Conservation (phyloP, 2,888 invertebrate genomes). For the Calliopum simillimum region DNA sequence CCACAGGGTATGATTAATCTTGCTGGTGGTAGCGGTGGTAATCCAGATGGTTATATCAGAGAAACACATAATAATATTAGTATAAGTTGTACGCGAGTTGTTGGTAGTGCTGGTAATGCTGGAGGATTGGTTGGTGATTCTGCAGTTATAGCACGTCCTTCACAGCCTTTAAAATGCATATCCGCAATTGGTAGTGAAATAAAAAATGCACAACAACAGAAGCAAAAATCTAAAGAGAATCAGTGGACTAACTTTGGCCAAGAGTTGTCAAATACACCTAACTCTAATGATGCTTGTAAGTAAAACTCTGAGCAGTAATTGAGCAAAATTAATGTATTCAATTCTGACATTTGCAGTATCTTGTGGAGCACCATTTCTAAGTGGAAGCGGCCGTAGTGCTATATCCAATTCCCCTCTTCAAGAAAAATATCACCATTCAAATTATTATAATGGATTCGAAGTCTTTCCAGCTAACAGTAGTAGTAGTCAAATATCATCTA, state of each 20-base stretch:
- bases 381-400: slow-evolving; percentile 27
- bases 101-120: slow-evolving; percentile 41
- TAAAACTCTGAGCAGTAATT: background rate
- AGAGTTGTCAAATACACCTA: slow-evolving; percentile 28
- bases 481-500: slow-evolving; percentile 42
- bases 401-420: slow-evolving; percentile 51
- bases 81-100: slow-evolving; percentile 61
- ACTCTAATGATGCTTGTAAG: slow-evolving; percentile 21
- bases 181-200: slow-evolving; percentile 67
- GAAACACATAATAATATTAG: slow-evolving; percentile 62
- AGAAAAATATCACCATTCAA: slow-evolving; percentile 63
- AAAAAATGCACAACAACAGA: slow-evolving; percentile 57
- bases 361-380: slow-evolving; percentile 38
- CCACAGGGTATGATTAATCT: slow-evolving; percentile 1
- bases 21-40: slow-evolving; percentile 1
- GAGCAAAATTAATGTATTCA: no score
- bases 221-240: slow-evolving; percentile 63
- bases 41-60: slow-evolving; percentile 40
- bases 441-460: slow-evolving; percentile 65
- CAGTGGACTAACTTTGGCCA: slow-evolving; percentile 53
- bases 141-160: slow-evolving; percentile 60
- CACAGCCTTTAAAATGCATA: slow-evolving; percentile 52
- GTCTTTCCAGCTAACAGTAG: slow-evolving; percentile 55
- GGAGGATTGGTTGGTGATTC: slow-evolving; percentile 59
- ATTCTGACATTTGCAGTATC: slow-evolving; percentile 34